Evolutionary conservation across 92 coral and sea anemone genomes (phyloP).

Genomic region (Scolanthus callimorphus): DNA sequence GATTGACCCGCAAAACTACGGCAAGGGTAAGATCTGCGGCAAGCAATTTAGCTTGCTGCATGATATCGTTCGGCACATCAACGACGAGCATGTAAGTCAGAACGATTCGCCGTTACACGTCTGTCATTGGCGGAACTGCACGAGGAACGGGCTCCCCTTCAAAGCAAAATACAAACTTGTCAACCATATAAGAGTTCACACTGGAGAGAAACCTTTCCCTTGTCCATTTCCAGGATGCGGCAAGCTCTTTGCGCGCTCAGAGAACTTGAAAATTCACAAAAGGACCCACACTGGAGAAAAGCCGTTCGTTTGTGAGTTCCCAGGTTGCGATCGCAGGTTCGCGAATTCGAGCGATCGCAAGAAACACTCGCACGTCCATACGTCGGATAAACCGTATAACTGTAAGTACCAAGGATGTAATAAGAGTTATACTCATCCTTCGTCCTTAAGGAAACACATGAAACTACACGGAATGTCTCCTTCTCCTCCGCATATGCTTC

Average conservation of each 20-base stretch:
- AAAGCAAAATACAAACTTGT: conserved; percentile 99
- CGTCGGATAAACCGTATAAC: conserved; percentile 98
- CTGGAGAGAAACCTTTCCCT: conserved; percentile 97
- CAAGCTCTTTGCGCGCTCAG: conserved; percentile 96
- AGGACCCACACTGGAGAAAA: conserved; percentile 99
- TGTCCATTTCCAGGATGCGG: conserved; percentile 99
- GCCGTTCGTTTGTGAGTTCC: conserved; percentile 94
- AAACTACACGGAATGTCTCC: conserved; percentile 93
- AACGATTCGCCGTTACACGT: conserved; percentile 97
- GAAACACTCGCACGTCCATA: conserved; percentile 98
- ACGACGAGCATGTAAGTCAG: conserved; percentile 98
- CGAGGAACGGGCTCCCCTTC: conserved; percentile 91
- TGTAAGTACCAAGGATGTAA: conserved; percentile 96
- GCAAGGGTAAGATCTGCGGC: conserved; percentile 94
- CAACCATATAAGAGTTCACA: conserved; percentile 94
- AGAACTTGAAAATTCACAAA: conserved; percentile 96
- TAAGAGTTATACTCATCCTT: conserved; percentile 99
- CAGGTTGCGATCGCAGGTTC: conserved; percentile 95
- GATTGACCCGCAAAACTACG: conserved; percentile 96
- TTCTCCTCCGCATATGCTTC: conserved; percentile 73
- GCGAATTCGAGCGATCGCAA: conserved; percentile 99
- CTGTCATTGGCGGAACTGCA: conserved; percentile 96
- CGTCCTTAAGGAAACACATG: conserved; percentile 96
- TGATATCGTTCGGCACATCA: conserved; percentile 93
- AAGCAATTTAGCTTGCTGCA: conserved; percentile 95